Base-by-base conservation (phyloP, 2,888 invertebrate species). In the Carpatolechia fugitivella region DNA sequence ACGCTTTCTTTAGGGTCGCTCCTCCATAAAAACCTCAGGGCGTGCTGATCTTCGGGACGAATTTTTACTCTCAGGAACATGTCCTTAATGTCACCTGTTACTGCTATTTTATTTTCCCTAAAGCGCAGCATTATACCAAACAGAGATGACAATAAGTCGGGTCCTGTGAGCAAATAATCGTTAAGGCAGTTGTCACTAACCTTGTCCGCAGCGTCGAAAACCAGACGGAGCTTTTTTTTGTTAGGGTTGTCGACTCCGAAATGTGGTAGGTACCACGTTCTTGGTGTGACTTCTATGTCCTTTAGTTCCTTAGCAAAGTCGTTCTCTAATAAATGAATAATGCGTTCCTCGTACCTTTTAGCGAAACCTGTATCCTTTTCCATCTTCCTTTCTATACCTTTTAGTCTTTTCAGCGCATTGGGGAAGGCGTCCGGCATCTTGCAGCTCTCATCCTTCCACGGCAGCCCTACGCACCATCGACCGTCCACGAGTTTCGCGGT, bases 101-200 rank as follows among this genome's bases (percentile, higher is more conserved):
- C 7, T 1, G 70, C 80, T 3, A 76, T 56, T 33, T 54, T 60
- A 13, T 68, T 59, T 59, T 73, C 68, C 36, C 80, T 55, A 55
- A 82, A 83, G 0, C 74, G 68, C 56, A 74, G 63, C 44, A 82
- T 46, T 0, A 80, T 70, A 3, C 74, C 72, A 0, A 69, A 54
- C 40, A 82, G 55, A 4, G 76, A 65, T 6, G 8, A 20, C 3
- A 68, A 52, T 13, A 67, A 40, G 36, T 70, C 68, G 0, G 68
- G 66, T 0, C 66, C 68, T 8, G 49, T 58, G 0, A 66, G 52
- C 18, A 68, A 52, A 33, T 59, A 63, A 47, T 66, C 67, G 46
- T 70, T 69, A 6, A 67, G 14, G 1, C 11, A 57, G 4, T 57
- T 7, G 0, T 60, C 63, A 1, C 56, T 38, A 0, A 8, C 40